Conservation (phyloP, 1,140 invertebrate species). For the Pantala flavescens region DNA sequence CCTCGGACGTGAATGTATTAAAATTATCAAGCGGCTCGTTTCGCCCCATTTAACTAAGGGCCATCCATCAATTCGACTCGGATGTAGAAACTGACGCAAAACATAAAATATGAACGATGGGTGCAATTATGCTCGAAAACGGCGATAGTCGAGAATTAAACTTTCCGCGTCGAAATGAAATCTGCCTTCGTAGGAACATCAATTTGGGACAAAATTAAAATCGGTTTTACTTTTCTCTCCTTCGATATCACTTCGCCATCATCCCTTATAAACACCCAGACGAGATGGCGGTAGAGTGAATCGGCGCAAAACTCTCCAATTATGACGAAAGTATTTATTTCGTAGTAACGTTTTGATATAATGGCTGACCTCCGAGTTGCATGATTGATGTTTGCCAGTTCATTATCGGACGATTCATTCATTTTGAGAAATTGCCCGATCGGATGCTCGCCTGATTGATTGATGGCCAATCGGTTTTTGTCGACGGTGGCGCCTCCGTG, state of each 20-base stretch:
- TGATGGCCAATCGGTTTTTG: slow-evolving; percentile 8
- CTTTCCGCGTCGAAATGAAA: neutral
- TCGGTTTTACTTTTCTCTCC: neutral
- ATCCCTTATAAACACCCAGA: neutral
- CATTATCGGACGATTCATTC: slow-evolving; percentile 5
- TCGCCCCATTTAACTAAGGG: neutral
- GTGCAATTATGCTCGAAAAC: neutral
- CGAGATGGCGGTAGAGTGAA: neutral
- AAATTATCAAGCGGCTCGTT: neutral
- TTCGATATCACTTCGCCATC: neutral
- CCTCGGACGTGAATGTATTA: neutral
- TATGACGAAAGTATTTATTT: slow-evolving; percentile 4
- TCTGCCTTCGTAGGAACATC: neutral
- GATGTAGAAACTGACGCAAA: neutral
- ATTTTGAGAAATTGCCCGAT: slow-evolving; percentile 9
- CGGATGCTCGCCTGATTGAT: slow-evolving; percentile 2
- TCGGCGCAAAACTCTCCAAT: neutral
- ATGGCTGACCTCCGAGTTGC: neutral
- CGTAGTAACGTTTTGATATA: neutral
- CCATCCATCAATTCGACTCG: neutral
- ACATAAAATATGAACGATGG: neutral
- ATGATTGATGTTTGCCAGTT: slow-evolving; percentile 2
- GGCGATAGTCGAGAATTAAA: neutral
- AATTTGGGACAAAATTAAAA: neutral
- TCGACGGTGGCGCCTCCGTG: neutral